These are phyloP conservation scores for Actinia equina DNA, from an alignment of 64 coral and sea anemone species.

Conservation along the genomic window DNA sequence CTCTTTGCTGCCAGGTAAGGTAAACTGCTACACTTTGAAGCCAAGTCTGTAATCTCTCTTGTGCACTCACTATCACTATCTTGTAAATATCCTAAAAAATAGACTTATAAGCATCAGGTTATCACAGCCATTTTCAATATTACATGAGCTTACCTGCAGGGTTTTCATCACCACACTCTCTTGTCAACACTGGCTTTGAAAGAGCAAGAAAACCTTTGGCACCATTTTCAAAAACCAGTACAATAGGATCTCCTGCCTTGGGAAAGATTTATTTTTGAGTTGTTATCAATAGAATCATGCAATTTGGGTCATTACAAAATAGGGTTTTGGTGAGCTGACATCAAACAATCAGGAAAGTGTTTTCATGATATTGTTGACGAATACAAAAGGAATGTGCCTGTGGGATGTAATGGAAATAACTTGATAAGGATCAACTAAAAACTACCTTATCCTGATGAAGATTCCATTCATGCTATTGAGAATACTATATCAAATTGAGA, in stretches of 20 bases:
- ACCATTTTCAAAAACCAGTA: conserved; percentile 80
- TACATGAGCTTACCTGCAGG: conserved; percentile 63
- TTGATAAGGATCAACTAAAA: no score
- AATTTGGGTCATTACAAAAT: no score
- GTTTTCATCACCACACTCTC: conserved; percentile 75
- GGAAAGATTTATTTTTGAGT: neutral
- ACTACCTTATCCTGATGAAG: no score
- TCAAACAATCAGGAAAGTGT: no score
- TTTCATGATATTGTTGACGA: no score
- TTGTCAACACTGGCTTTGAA: conserved; percentile 52
- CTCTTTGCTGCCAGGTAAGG: conserved; percentile 64
- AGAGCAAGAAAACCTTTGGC: conserved; percentile 74
- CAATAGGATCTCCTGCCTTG: conserved; percentile 85
- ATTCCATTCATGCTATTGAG: no score
- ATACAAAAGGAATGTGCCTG: no score
- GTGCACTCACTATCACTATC: conserved; percentile 73
- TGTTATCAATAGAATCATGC: no score
- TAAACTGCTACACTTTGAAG: conserved; percentile 46
- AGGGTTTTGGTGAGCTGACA: no score
- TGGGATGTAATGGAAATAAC: no score
- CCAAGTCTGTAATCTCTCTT: conserved; percentile 36
- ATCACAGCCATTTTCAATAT: no score
- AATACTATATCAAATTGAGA: no score
- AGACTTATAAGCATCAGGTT: neutral
- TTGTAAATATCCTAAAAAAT: conserved; percentile 59